Evolutionary conservation across 92 coral and sea anemone genomes (phyloP).

Genomic region (Umimayanthus chanpuru): DNA sequence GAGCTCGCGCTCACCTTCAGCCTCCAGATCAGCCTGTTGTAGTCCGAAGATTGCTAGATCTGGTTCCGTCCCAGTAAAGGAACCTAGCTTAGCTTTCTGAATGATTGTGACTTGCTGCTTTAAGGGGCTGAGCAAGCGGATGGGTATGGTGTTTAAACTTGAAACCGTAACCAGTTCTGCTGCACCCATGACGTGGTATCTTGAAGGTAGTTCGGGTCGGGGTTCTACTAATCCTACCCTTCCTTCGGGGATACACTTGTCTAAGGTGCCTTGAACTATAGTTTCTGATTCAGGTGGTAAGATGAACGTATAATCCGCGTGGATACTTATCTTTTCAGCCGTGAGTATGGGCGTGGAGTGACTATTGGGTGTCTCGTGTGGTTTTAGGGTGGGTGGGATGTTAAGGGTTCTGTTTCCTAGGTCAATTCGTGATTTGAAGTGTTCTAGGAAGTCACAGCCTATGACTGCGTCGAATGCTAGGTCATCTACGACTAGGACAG

Average conservation of each 20-base stretch:
- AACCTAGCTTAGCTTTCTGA: not conserved
- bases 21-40: slow-evolving; percentile 2
- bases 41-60: not conserved
- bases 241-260: not conserved
- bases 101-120: not conserved
- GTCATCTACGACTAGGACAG: not conserved
- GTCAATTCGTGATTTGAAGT: slow-evolving; percentile 30
- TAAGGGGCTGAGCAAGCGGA: not conserved
- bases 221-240: not conserved
- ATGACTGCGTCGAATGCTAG: slow-evolving; percentile 53
- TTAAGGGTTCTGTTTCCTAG: not conserved
- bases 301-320: not conserved
- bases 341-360: too few species aligned
- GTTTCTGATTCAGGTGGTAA: slow-evolving; percentile 12
- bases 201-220: not conserved
- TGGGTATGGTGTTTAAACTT: not conserved
- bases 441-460: slow-evolving; percentile 58
- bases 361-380: too few species aligned
- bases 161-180: not conserved
- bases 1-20: not conserved
- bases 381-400: not conserved
- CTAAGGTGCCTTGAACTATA: not conserved
- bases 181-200: not conserved
- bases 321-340: not conserved
- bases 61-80: not conserved